Evolutionary conservation across 2,797 vertebrate genomes (phyloP).

Genomic region (Peromyscus melanophrys): DNA sequence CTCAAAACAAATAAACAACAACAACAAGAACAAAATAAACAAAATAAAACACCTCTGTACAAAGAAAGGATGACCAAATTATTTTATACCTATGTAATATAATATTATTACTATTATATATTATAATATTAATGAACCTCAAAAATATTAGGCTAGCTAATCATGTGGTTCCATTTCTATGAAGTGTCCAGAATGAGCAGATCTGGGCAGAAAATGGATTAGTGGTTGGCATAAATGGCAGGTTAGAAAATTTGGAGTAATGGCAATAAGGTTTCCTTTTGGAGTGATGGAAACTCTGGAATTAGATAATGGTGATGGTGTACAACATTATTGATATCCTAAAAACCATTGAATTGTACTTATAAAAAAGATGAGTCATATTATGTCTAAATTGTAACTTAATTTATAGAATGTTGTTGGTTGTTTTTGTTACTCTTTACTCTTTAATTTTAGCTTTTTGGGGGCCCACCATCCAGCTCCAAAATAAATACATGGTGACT

Average conservation of each 20-base stretch:
- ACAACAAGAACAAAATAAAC: background rate
- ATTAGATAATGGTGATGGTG: background rate
- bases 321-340: background rate
- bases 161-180: background rate
- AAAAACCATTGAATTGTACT: background rate
- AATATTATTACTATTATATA: background rate
- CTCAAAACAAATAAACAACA: background rate
- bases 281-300: conserved; percentile 14
- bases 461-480: too few relatives aligned
- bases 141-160: background rate
- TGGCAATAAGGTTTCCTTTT: background rate
- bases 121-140: background rate
- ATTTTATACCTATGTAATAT: background rate
- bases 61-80: background rate
- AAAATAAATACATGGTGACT: background rate
- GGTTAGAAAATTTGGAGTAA: background rate
- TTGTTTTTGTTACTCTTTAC: background rate
- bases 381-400: background rate
- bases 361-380: background rate
- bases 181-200: background rate
- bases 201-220: background rate
- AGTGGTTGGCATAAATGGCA: background rate
- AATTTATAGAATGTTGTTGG: background rate
- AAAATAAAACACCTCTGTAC: background rate
- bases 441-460: background rate